Conservation (phyloP, 2,888 invertebrate species). For the Hemicrepidius hirtus region DNA sequence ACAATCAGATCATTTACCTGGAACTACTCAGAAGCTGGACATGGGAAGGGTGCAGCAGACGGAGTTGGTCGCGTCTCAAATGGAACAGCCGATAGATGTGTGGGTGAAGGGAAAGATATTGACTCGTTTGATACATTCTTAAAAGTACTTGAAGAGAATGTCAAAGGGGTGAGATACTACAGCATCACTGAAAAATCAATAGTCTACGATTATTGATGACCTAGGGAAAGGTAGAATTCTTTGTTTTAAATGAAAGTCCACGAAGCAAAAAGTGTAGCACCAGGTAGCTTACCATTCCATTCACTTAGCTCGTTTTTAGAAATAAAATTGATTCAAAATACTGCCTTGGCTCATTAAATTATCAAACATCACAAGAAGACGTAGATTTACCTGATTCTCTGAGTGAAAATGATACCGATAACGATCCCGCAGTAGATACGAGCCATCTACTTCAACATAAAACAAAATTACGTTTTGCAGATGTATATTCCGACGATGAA, state of each 20-base stretch:
- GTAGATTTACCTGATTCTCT: too few relatives aligned
- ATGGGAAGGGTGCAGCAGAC: slow-evolving; percentile 65
- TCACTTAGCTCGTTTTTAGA: too few relatives aligned
- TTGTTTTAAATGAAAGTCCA: background rate
- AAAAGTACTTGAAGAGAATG: background rate
- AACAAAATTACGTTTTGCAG: too few relatives aligned
- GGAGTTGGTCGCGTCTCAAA: slow-evolving; percentile 63
- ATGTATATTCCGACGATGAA: too few relatives aligned
- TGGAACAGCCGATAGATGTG: slow-evolving; percentile 61
- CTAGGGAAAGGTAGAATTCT: background rate
- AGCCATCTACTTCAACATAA: too few relatives aligned
- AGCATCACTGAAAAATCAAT: background rate
- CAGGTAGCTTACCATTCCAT: too few relatives aligned
- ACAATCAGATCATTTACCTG: slow-evolving; percentile 56
- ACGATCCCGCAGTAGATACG: too few relatives aligned
- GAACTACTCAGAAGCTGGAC: slow-evolving; percentile 64
- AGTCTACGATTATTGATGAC: background rate
- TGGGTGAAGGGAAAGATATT: slow-evolving; percentile 60
- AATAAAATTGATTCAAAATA: too few relatives aligned
- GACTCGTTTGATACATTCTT: background rate
- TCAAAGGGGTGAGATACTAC: background rate
- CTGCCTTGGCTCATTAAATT: too few relatives aligned
- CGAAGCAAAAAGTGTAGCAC: background rate
- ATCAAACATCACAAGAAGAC: too few relatives aligned
- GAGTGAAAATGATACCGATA: too few relatives aligned